phyloP scores from a whole-genome alignment of 2,888 invertebrate species.

The Tribolium freemani region DNA sequence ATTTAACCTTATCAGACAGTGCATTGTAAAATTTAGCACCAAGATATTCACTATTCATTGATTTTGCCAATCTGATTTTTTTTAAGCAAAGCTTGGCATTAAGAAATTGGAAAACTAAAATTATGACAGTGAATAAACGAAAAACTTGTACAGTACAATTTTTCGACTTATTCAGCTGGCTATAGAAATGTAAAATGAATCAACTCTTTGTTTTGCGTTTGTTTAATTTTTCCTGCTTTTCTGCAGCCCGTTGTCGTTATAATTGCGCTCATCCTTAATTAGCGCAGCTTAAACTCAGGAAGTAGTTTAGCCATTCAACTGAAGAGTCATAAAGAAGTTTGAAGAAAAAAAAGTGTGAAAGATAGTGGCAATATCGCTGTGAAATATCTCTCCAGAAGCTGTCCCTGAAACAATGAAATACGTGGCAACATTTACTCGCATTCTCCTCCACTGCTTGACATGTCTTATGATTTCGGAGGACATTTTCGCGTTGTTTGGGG shows the following conservation, averaged over 20 bases:
- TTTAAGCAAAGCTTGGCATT: too few species aligned
- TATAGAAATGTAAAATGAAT: too few species aligned
- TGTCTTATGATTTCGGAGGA: constrained; percentile 9
- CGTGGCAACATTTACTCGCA: background rate
- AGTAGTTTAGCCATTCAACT: background rate
- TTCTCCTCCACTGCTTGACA: constrained; percentile 14
- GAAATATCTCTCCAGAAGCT: background rate
- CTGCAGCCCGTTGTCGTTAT: background rate
- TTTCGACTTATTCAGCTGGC: too few species aligned
- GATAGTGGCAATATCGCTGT: background rate
- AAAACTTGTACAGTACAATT: too few species aligned
- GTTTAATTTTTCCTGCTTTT: background rate
- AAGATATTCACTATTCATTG: too few species aligned
- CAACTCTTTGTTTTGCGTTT: too few species aligned
- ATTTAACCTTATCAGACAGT: too few species aligned
- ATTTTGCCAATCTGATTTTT: too few species aligned
- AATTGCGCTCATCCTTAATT: background rate
- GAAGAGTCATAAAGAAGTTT: background rate
- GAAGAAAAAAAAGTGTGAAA: background rate
- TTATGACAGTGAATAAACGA: too few species aligned
- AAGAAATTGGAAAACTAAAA: too few species aligned
- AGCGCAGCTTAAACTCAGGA: background rate
- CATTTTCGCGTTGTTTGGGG: constrained; percentile 45
- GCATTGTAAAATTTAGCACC: too few species aligned
- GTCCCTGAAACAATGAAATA: background rate